Evolutionary conservation across 2,797 vertebrate species (phyloP).

Genomic region (Perodicticus potto): DNA sequence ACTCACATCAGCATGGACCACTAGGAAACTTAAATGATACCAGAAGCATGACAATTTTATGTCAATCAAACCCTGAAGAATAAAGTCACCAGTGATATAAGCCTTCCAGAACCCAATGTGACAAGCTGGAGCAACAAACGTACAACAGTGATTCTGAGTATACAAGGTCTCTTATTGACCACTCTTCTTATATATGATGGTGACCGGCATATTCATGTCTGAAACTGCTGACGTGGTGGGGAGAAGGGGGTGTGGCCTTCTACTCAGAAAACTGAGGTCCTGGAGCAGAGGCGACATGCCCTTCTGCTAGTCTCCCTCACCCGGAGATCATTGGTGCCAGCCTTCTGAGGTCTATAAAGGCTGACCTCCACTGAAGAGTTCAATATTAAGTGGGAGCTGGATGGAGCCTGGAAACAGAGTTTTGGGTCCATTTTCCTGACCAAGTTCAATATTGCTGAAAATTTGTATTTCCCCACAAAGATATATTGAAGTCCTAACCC

Average conservation of each 20-base stretch:
- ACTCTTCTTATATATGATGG: neutral
- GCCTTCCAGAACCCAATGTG: neutral
- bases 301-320: neutral
- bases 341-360: neutral
- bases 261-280: neutral
- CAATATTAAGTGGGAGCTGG: neutral
- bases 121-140: neutral
- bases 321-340: neutral
- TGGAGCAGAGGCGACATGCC: neutral
- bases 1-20: neutral
- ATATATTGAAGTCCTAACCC: neutral
- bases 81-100: neutral
- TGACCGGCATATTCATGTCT: neutral
- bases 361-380: neutral
- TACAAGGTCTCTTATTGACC: neutral
- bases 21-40: neutral
- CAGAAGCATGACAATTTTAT: neutral
- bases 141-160: neutral
- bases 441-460: neutral
- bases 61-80: neutral
- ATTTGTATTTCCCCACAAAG: neutral
- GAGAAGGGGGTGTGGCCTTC: neutral
- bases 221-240: neutral
- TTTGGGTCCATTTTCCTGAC: neutral
- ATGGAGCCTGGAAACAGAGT: neutral